Evolutionary conservation across 1,140 invertebrate genomes (phyloP).

Genomic region (Cydia pomonella): DNA sequence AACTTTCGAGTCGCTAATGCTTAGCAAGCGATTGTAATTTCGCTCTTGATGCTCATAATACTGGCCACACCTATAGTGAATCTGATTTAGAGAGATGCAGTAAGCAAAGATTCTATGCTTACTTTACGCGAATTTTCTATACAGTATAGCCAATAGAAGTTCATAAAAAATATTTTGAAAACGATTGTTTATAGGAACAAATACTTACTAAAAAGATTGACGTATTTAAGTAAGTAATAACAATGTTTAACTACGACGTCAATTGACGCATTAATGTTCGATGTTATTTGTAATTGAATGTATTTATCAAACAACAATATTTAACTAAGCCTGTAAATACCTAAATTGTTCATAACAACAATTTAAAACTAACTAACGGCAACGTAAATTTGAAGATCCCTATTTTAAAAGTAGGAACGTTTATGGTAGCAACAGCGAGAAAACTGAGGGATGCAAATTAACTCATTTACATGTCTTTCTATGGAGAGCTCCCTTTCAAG

Average conservation of each 20-base stretch:
- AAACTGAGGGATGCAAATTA: conserved; percentile 59
- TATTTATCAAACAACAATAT: background rate
- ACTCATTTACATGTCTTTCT: conserved; percentile 63
- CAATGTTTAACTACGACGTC: too few relatives aligned
- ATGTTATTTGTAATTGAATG: background rate
- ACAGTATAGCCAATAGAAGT: too few relatives aligned
- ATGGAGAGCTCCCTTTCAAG: conserved; percentile 43
- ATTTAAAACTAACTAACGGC: background rate
- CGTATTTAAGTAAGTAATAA: too few relatives aligned
- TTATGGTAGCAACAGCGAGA: background rate
- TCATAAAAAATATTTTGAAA: too few relatives aligned
- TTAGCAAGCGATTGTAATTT: background rate
- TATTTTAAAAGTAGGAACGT: background rate
- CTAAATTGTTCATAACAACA: background rate
- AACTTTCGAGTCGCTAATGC: background rate
- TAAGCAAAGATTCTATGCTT: background rate
- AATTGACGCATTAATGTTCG: background rate
- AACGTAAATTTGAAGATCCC: conserved; percentile 21
- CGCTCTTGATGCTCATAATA: background rate
- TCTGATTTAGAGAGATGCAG: background rate
- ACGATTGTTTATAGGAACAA: too few relatives aligned
- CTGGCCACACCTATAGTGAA: background rate
- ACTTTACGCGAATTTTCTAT: background rate
- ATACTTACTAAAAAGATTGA: too few relatives aligned
- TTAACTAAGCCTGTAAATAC: background rate